Evolutionary conservation across 1,140 invertebrate genomes (phyloP), one percentile per base, ranked within the genome.

Genomic region (Drosophila albomicans): DNA sequence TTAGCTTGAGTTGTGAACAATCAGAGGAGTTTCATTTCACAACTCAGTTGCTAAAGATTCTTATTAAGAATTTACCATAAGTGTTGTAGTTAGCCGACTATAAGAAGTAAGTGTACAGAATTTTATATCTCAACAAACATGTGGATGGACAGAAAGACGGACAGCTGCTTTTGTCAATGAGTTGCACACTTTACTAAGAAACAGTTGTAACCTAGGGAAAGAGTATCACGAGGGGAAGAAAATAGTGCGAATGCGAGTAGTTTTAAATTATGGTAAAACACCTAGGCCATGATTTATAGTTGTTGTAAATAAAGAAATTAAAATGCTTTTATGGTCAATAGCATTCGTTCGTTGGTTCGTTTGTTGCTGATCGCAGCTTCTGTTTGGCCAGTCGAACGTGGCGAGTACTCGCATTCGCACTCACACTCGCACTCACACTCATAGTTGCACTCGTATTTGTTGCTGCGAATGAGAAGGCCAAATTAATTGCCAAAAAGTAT

Each of bases 291-390:
- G 85, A 89, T 89, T 89, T 89, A 89, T 89, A 74, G 81, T 74
- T 81, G 81, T 74, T 88, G 81, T 85, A 90, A 89, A 89, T 89
- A 81, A 89, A 89, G 85, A 89, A 89, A 89, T 89, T 89, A 89
- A 89, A 89, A 89, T 90, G 81, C 71, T 77, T 89, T 89, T 89
- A 85, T 89, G 86, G 85, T 38, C 77, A 78, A 54, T 62, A 62
- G 46, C 41, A 4, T 10, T 41, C 62, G 6, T 46, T 58, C 5
- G 25, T 10, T 15, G 43, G 35, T 56, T 30, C 20, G 20, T 56
- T 30, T n/a, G n/a, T n/a, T n/a, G n/a, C n/a, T n/a, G n/a, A n/a
- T n/a, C n/a, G 51, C 11, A 5, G 61, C 71, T 67, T 43, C 63
- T 66, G n/a, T 52, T 65, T 10, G 28, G 35, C 69, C 38, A n/a